A percentile compares a stretch with the other conserved stretches of the same genome.
phyloP scores from a whole-genome alignment of 2,888 invertebrate genomes.

The Noctua janthe region DNA sequence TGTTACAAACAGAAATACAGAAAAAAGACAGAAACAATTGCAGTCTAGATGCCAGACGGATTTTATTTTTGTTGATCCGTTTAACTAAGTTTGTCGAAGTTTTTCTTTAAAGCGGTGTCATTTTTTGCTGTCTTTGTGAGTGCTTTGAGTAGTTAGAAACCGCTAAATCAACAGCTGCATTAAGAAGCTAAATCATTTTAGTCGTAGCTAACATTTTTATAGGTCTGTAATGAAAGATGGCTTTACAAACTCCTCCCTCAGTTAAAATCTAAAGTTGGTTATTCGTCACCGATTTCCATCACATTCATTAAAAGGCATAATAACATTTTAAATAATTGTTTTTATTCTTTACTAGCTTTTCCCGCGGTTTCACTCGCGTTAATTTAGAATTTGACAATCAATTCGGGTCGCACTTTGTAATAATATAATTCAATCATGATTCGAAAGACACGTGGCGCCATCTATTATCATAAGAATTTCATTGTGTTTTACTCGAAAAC shows the following conservation, averaged over 20 bases:
- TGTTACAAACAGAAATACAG: conserved; percentile 77
- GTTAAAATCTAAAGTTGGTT: not conserved
- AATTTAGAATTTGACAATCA: too few relatives aligned
- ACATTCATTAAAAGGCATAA: not conserved
- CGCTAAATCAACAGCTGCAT: not conserved
- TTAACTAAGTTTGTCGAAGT: conserved; percentile 62
- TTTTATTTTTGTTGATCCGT: conserved; percentile 69
- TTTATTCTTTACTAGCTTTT: not conserved
- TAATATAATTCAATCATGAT: too few relatives aligned
- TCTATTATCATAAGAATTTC: too few relatives aligned
- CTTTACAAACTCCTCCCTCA: not conserved
- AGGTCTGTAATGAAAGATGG: not conserved
- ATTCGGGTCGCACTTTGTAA: too few relatives aligned
- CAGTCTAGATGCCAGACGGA: conserved; percentile 60
- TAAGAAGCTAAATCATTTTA: not conserved
- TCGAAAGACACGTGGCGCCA: too few relatives aligned
- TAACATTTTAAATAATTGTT: not conserved
- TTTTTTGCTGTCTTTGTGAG: conserved; percentile 7
- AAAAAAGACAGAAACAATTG: conserved; percentile 71
- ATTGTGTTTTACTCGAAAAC: too few relatives aligned
- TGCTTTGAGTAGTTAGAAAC: conserved; percentile 10
- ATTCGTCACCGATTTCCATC: too few relatives aligned
- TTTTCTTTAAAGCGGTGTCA: conserved; percentile 14
- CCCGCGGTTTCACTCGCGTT: too few relatives aligned
- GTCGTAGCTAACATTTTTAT: not conserved